Percentiles rank a stretch among this genome's conserved stretches.
These are phyloP conservation scores for Calephelis nemesis DNA, from an alignment of 1,140 invertebrate genomes.

Conservation along the genomic window DNA sequence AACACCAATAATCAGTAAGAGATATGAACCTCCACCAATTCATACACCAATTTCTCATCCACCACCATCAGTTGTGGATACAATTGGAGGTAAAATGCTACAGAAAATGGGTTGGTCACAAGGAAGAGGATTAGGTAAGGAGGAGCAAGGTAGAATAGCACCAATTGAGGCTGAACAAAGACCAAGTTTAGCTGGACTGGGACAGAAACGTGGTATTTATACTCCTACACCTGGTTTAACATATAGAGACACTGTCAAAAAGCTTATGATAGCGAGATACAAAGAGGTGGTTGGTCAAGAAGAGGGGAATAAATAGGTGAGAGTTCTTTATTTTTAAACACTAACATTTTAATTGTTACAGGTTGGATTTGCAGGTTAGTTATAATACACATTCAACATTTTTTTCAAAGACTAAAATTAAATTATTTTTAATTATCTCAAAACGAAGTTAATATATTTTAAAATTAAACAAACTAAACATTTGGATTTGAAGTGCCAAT, in stretches of 20 bases:
- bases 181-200: constrained; percentile 86
- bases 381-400: constrained; percentile 11
- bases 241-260: constrained; percentile 95
- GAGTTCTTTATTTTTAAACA: constrained; percentile 41
- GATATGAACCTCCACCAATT: constrained; percentile 83
- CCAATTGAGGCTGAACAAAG: constrained; percentile 89
- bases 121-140: constrained; percentile 95
- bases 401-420: background rate
- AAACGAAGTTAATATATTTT: no score
- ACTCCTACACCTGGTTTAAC: constrained; percentile 89
- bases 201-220: constrained; percentile 86
- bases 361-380: constrained; percentile 53
- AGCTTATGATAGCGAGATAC: constrained; percentile 92
- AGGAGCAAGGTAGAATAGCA: constrained; percentile 95
- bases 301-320: constrained; percentile 62
- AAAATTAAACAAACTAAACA: no score
- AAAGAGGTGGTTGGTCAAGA: constrained; percentile 85
- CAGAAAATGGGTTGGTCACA: constrained; percentile 99
- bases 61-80: constrained; percentile 82
- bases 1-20: constrained; percentile 82
- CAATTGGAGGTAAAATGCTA: constrained; percentile 92
- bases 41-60: constrained; percentile 71
- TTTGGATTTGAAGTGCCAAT: no score
- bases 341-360: constrained; percentile 47
- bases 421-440: no score